Evolutionary conservation across 2,888 invertebrate species (phyloP), one percentile per base, ranked within the genome.

Genomic region (Caenorhabditis sp.): DNA sequence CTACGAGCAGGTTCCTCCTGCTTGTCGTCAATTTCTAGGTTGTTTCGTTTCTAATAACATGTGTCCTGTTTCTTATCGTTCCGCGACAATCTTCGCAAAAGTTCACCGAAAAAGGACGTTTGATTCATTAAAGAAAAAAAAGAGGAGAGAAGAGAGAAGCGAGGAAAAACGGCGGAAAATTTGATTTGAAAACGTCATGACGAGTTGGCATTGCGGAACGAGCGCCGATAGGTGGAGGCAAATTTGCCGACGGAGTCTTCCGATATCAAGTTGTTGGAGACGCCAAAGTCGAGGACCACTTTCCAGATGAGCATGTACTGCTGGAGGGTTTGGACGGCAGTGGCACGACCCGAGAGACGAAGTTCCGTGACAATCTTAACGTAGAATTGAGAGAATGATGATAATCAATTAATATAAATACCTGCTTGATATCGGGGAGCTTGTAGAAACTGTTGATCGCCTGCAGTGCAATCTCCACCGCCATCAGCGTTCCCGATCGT

Each of bases 301-400:
- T 80, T 82, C 64, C 79, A 60, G 32, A 84, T 80, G 61, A 80
- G 65, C 68, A 84, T 61, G 68, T 84, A 84, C 35, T 84, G 84
- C 65, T 77, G 77, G 11, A 82, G 44, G 18, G 84, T 82, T 37
- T 84, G 84, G 6, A 84, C 80, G 15, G 80, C 51, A 18, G 68
- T 28, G n/a, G 77, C 70, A 15, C 84, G 74, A 1, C 82, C 77
- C 6, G n/a, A 56, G 6, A 26, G 20, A 13, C 84, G 67, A 0
- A 84, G 70, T 28, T 56, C 40, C 1, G 32, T 53, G 9, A 84
- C 82, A 15, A 81, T 79, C 80, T 81, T n/a, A n/a, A n/a, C n/a
- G 70, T 28, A 61, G 50, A 40, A 40, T n/a, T n/a, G n/a, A n/a
- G n/a, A n/a, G n/a, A n/a, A n/a, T n/a, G n/a, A n/a, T n/a, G n/a